Evolutionary conservation across 2,113 vertebrate species (phyloP).

Genomic region (Campylomormyrus numenius): DNA sequence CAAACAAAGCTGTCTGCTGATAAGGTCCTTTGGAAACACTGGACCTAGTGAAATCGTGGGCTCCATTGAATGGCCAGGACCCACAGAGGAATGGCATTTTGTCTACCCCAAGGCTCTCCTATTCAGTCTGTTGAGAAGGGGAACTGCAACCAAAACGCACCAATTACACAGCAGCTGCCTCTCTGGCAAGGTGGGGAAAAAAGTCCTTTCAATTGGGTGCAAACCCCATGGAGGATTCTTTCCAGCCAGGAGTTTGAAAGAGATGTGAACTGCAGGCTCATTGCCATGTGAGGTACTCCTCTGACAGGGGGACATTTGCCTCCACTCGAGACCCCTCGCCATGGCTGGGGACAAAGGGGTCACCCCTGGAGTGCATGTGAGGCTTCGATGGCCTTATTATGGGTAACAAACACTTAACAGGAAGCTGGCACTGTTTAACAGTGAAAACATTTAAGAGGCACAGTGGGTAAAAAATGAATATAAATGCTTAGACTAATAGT

Average conservation of each 20-base stretch:
- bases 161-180: constrained; percentile 39
- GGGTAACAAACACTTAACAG: not conserved
- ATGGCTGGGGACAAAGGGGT: not conserved
- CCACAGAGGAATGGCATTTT: constrained; percentile 32
- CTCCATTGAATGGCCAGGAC: constrained; percentile 29
- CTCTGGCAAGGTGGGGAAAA: constrained; percentile 23
- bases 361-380: not conserved
- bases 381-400: not conserved
- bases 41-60: constrained; percentile 30
- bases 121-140: constrained; percentile 31
- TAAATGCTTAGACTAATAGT: not conserved
- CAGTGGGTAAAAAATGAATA: not conserved
- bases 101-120: constrained; percentile 29
- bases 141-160: constrained; percentile 31
- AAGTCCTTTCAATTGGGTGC: constrained; percentile 4
- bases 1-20: constrained; percentile 32
- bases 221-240: not conserved
- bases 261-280: constrained; percentile 27
- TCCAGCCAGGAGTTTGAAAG: constrained; percentile 22
- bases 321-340: not conserved
- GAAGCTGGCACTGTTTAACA: not conserved
- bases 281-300: constrained; percentile 25
- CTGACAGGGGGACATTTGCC: not conserved
- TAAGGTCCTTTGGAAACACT: constrained; percentile 30
- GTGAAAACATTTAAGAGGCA: not conserved